These are phyloP conservation scores for Cecropterus lyciades DNA, from an alignment of 1,140 invertebrate genomes.

Conservation along the genomic window DNA sequence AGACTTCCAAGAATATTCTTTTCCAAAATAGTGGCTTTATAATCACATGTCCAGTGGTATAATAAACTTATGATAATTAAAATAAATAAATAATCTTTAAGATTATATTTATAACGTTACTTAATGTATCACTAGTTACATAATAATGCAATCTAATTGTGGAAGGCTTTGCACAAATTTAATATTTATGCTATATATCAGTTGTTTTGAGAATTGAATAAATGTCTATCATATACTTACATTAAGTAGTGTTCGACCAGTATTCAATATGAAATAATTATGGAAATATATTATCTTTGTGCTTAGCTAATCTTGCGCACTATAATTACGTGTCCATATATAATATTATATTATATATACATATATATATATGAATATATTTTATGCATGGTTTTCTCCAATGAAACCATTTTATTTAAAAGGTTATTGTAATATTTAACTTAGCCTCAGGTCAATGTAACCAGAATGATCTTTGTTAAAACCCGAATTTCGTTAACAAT, in stretches of 20 bases:
- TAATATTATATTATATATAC: constrained; percentile 1
- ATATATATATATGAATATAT: constrained; percentile 30
- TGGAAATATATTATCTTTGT: constrained; percentile 19
- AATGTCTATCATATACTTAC: neutral
- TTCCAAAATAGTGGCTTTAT: constrained; percentile 1
- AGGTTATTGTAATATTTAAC: constrained; percentile 35
- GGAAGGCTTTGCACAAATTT: constrained; percentile 56
- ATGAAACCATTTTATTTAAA: constrained; percentile 16
- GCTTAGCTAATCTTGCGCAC: constrained; percentile 18
- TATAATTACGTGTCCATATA: neutral
- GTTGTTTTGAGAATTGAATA: neutral
- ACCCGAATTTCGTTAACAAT: constrained; percentile 63
- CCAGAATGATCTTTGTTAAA: constrained; percentile 49
- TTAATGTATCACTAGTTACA: constrained; percentile 46
- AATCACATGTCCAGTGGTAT: constrained; percentile 8
- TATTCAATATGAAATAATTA: neutral
- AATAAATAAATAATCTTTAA: constrained; percentile 43
- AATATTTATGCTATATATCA: constrained; percentile 27
- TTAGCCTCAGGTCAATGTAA: constrained; percentile 35
- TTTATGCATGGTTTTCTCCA: constrained; percentile 34
- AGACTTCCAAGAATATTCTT: neutral
- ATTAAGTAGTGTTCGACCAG: neutral
- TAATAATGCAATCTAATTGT: constrained; percentile 49
- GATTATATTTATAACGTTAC: constrained; percentile 50
- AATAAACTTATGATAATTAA: constrained; percentile 22